Conservation (phyloP, 2,113 vertebrate species). For the Mixornis gularis region DNA sequence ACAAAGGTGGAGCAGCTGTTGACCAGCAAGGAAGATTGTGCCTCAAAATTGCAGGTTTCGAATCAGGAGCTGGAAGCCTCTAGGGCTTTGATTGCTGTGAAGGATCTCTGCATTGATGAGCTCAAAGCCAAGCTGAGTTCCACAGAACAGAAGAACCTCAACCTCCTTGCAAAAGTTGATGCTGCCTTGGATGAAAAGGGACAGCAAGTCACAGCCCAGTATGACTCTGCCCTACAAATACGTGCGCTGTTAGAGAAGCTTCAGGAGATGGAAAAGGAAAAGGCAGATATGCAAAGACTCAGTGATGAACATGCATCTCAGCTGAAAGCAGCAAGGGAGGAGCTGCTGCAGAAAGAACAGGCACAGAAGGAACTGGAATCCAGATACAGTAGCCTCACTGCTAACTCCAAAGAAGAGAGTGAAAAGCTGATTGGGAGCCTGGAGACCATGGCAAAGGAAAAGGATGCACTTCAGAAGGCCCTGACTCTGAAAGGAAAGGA, state of each 20-base stretch:
- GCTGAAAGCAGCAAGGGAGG: conserved; percentile 66
- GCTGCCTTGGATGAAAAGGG: conserved; percentile 59
- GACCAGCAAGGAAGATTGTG: conserved; percentile 49
- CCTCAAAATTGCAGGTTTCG: conserved; percentile 52
- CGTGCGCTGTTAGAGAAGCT: conserved; percentile 75
- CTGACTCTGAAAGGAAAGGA: conserved; percentile 78
- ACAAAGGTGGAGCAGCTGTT: conserved; percentile 51
- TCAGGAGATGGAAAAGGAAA: conserved; percentile 68
- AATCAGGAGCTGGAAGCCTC: conserved; percentile 61
- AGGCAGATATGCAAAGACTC: conserved; percentile 61
- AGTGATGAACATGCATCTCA: conserved; percentile 52
- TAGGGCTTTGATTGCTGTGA: conserved; percentile 1
- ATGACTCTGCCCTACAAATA: conserved; percentile 69
- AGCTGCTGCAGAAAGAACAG: conserved; percentile 76
- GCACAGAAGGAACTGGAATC: conserved; percentile 65
- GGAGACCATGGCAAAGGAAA: conserved; percentile 69
- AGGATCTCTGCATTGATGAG: conserved; percentile 42
- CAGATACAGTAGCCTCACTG: conserved; percentile 52
- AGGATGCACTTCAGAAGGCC: conserved; percentile 70
- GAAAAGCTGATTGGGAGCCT: conserved; percentile 54
- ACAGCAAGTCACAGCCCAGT: conserved; percentile 61
- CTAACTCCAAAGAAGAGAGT: conserved; percentile 62
- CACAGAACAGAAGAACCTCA: conserved; percentile 72
- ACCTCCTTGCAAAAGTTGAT: conserved; percentile 67
- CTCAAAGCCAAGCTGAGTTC: conserved; percentile 61